Percentiles rank a stretch among this genome's conserved stretches.
Conservation (phyloP, 2,113 vertebrate species). For the Corythornis vintsioides region DNA sequence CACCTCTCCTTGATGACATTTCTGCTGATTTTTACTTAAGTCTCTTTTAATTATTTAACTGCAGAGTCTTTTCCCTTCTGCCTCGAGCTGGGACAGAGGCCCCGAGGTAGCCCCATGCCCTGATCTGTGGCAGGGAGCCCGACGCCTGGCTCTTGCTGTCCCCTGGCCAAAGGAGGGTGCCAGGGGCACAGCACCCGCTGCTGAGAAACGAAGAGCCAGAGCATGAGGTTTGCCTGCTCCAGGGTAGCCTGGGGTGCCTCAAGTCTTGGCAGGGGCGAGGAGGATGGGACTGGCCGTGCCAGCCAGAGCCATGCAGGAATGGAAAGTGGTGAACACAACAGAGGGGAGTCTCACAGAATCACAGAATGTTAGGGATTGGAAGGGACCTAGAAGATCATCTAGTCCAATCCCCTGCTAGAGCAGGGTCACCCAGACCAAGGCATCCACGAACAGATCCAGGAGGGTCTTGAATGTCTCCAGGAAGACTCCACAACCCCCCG, state of each 20-base stretch:
- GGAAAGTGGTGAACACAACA: background rate
- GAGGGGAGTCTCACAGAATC: background rate
- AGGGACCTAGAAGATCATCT: too few species aligned
- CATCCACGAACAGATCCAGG: too few species aligned
- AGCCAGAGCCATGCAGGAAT: background rate
- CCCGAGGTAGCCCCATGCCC: background rate
- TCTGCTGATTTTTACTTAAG: slow-evolving; percentile 71
- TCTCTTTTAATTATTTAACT: slow-evolving; percentile 73
- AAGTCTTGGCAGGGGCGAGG: background rate
- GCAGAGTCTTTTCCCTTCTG: background rate
- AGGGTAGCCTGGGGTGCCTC: background rate
- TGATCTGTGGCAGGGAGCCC: fast-evolving
- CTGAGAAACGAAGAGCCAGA: background rate
- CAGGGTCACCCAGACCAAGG: too few species aligned
- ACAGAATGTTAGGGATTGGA: too few species aligned
- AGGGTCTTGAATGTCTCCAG: too few species aligned
- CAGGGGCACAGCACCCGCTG: background rate
- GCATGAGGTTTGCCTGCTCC: background rate
- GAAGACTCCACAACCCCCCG: too few species aligned
- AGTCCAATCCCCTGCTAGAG: too few species aligned
- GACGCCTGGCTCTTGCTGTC: fast-evolving
- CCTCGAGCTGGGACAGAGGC: background rate
- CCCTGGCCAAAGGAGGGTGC: background rate
- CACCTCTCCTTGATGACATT: slow-evolving; percentile 72
- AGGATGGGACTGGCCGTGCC: background rate